Percentiles rank a stretch among this genome's conserved stretches.
Evolutionary conservation across 2,888 invertebrate genomes (phyloP).

Genomic region (Eupelmus urozonus): DNA sequence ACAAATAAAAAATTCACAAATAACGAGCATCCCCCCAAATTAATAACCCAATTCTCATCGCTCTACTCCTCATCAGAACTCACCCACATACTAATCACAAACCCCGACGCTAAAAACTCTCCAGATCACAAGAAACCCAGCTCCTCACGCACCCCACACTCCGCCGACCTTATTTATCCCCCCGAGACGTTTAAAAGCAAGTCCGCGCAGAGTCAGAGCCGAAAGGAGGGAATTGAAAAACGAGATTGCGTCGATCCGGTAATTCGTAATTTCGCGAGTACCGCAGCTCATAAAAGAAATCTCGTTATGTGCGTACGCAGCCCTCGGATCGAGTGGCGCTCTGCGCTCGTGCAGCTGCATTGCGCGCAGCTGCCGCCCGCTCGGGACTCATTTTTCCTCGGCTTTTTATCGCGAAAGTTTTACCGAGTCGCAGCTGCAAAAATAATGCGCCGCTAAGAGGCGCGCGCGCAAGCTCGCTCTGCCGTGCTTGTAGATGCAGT

Average conservation of each 20-base stretch:
- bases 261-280: slow-evolving; percentile 41
- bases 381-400: slow-evolving; percentile 25
- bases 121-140: no score
- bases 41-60: no score
- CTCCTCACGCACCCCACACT: no score
- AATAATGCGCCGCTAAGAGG: slow-evolving; percentile 24
- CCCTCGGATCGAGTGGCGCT: neutral
- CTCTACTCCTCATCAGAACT: no score
- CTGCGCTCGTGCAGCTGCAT: neutral
- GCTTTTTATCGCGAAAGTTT: slow-evolving; percentile 47
- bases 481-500: no score
- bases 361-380: neutral
- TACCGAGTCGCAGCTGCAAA: slow-evolving; percentile 21
- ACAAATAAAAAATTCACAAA: no score
- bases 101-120: no score
- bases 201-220: neutral
- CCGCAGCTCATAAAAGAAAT: slow-evolving; percentile 6
- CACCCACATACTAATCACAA: no score
- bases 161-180: slow-evolving; percentile 28
- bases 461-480: neutral
- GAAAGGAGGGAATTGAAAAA: slow-evolving; percentile 19
- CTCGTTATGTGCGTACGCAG: neutral
- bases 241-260: slow-evolving; percentile 39
- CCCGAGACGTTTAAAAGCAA: slow-evolving; percentile 19
- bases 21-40: no score